These are phyloP conservation scores for Lagria hirta DNA, from an alignment of 2,888 invertebrate genomes.

Conservation along the genomic window DNA sequence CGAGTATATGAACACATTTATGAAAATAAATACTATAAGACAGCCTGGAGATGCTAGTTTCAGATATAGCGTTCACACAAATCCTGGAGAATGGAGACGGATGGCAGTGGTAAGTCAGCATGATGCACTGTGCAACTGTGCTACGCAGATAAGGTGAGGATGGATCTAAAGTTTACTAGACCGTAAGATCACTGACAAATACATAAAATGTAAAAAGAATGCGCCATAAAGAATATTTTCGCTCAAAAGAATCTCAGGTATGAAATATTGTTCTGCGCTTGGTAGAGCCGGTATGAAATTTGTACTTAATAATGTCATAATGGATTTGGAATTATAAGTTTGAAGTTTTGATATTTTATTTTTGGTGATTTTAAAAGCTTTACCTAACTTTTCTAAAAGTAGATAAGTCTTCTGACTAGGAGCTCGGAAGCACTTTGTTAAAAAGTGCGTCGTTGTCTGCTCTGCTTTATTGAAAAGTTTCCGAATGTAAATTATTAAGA, in stretches of 20 bases:
- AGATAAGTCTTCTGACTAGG: no score
- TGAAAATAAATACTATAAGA: conserved; percentile 29
- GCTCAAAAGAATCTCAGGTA: no score
- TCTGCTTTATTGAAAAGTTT: conserved; percentile 28
- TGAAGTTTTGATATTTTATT: no score
- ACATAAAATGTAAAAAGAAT: conserved; percentile 20
- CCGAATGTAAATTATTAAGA: conserved; percentile 39
- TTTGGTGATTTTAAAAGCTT: no score
- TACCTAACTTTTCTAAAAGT: no score
- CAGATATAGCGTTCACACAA: conserved; percentile 37
- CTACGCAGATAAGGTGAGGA: conserved; percentile 41
- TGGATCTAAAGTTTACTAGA: conserved; percentile 35
- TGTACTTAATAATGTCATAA: no score
- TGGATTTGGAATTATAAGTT: no score
- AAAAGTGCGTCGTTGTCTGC: no score
- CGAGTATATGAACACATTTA: conserved; percentile 20
- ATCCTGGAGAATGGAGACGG: conserved; percentile 41
- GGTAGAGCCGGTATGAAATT: no score
- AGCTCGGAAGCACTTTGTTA: no score
- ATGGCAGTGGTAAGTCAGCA: conserved; percentile 36
- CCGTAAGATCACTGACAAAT: conserved; percentile 23
- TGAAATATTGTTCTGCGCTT: no score
- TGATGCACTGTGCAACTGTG: conserved; percentile 42
- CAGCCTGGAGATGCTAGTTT: conserved; percentile 31
- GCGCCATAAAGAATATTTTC: no score